A percentile compares a stretch with the other conserved stretches of the same genome.
These are phyloP conservation scores for Acleris laterana DNA, from an alignment of 2,888 invertebrate genomes.

Conservation along the genomic window DNA sequence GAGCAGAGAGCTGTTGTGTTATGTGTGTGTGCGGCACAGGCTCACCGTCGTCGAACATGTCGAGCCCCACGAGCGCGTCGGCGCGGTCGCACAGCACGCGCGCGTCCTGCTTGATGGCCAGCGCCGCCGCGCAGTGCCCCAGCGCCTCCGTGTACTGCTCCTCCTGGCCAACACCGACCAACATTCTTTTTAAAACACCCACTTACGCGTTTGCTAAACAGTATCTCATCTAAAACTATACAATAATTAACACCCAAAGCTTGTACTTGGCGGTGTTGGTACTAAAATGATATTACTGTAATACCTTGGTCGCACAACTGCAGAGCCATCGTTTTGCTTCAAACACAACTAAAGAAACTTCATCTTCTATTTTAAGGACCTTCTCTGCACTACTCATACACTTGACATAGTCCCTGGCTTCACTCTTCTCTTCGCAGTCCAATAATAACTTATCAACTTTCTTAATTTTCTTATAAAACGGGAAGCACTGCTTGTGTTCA, in stretches of 20 bases:
- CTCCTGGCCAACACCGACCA: constrained; percentile 72
- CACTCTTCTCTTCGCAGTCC: constrained; percentile 86
- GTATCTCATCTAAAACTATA: no score
- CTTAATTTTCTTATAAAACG: constrained; percentile 97
- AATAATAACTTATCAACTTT: constrained; percentile 93
- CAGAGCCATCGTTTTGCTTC: constrained; percentile 92
- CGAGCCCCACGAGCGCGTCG: constrained; percentile 94
- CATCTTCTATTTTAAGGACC: constrained; percentile 88
- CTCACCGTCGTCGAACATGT: constrained; percentile 95
- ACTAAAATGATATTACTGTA: neutral
- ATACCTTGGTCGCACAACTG: constrained; percentile 86
- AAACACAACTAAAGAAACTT: constrained; percentile 88
- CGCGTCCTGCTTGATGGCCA: constrained; percentile 90
- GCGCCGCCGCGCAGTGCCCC: constrained; percentile 90
- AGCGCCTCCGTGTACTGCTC: constrained; percentile 90
- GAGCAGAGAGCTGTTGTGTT: no score
- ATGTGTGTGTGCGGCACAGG: no score
- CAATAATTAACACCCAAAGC: no score
- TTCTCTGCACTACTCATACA: constrained; percentile 89
- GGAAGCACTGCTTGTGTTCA: constrained; percentile 98
- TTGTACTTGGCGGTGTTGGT: no score
- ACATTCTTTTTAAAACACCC: no score
- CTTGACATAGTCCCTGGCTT: constrained; percentile 85
- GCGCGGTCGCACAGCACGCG: constrained; percentile 94
- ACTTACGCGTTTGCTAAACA: no score